Conservation (phyloP, 2,888 invertebrate species). For the Tuberolachnus salignus region DNA sequence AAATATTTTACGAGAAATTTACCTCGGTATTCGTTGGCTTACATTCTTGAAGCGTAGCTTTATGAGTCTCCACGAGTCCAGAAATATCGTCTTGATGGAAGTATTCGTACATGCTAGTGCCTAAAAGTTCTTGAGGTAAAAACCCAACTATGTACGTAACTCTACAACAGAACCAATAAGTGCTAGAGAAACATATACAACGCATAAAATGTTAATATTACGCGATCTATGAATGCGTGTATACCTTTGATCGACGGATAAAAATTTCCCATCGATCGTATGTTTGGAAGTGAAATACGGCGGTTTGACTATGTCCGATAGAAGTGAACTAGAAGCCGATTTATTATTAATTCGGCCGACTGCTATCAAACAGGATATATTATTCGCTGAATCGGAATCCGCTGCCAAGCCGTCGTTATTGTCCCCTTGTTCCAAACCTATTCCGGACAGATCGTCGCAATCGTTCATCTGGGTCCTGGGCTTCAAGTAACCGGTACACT, state of each 20-base stretch:
- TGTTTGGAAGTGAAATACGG: constrained; percentile 84
- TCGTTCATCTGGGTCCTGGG: constrained; percentile 86
- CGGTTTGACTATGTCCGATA: constrained; percentile 66
- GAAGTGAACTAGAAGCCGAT: constrained; percentile 61
- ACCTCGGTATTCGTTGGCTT: constrained; percentile 71
- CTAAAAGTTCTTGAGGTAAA: constrained; percentile 89
- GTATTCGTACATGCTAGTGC: constrained; percentile 92
- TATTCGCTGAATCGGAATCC: constrained; percentile 66
- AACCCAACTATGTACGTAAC: constrained; percentile 88
- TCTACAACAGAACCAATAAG: constrained; percentile 65
- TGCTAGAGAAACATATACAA: neutral
- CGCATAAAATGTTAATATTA: neutral
- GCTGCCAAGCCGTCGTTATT: constrained; percentile 65
- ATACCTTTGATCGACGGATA: constrained; percentile 90
- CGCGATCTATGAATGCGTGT: too few species aligned
- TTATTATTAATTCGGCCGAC: constrained; percentile 73
- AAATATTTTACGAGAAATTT: neutral
- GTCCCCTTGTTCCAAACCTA: constrained; percentile 70
- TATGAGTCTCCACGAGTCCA: constrained; percentile 81
- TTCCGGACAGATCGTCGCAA: constrained; percentile 61
- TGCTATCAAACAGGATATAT: constrained; percentile 86
- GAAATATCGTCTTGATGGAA: constrained; percentile 82
- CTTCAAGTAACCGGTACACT: constrained; percentile 91
- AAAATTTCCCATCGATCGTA: constrained; percentile 87
- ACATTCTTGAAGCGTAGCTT: constrained; percentile 73